phyloP scores from a whole-genome alignment of 2,113 vertebrate genomes.

The Nicator chloris region DNA sequence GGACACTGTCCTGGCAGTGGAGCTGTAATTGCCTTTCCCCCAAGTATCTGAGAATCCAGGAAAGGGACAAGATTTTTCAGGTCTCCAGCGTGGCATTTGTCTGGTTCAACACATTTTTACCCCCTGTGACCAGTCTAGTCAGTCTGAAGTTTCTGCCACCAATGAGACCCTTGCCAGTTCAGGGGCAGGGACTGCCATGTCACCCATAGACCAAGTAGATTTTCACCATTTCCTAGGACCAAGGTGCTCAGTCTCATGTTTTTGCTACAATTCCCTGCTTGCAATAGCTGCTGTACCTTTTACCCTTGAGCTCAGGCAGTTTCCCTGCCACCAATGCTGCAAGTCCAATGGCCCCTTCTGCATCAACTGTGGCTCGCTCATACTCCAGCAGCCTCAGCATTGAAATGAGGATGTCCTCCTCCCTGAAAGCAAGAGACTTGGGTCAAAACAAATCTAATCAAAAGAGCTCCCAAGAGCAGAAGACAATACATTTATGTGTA shows the following conservation, averaged over 20 bases:
- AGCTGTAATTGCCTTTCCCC: not conserved
- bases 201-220: not conserved
- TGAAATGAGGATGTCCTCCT: slow-evolving; percentile 81
- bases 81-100: not conserved
- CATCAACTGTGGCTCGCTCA: slow-evolving; percentile 82
- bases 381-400: slow-evolving; percentile 89
- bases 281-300: slow-evolving; percentile 70
- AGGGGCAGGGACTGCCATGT: not conserved
- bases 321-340: slow-evolving; percentile 83
- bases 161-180: not conserved
- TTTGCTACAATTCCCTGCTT: not conserved
- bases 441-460: not conserved
- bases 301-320: slow-evolving; percentile 83
- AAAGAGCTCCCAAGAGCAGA: not conserved
- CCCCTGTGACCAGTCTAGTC: not conserved
- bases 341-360: slow-evolving; percentile 84
- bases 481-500: not conserved
- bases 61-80: not conserved
- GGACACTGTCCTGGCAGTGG: not conserved
- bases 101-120: not conserved
- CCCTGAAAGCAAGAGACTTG: slow-evolving; percentile 59
- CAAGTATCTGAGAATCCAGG: not conserved
- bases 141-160: not conserved
- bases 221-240: accelerated
- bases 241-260: not conserved